phyloP scores from a whole-genome alignment of 2,113 vertebrate genomes.

The Grammomys dolichurus region DNA sequence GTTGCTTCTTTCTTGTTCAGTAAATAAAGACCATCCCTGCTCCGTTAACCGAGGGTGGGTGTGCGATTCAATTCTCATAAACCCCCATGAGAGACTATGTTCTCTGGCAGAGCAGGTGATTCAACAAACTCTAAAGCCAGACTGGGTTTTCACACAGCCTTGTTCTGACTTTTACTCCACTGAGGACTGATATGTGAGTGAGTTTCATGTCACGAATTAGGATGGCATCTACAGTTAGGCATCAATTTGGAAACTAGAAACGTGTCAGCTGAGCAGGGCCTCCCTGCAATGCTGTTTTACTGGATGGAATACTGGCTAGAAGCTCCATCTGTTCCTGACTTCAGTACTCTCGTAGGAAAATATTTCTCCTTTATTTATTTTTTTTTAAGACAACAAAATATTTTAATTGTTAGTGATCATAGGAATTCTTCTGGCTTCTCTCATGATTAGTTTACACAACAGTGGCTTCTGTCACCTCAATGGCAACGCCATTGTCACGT shows the following conservation, averaged over 20 bases:
- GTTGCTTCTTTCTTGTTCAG: slow-evolving; percentile 88
- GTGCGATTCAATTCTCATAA: slow-evolving; percentile 80
- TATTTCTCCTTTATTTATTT: slow-evolving; percentile 81
- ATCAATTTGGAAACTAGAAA: slow-evolving; percentile 75
- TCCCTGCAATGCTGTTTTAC: slow-evolving; percentile 79
- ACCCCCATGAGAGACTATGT: slow-evolving; percentile 82
- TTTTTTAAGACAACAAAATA: slow-evolving; percentile 81
- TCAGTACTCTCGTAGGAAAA: slow-evolving; percentile 80
- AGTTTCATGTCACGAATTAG: slow-evolving; percentile 82
- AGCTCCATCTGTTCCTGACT: slow-evolving; percentile 81
- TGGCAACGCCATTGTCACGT: slow-evolving; percentile 43
- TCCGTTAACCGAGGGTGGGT: slow-evolving; percentile 84
- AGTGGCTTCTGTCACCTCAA: slow-evolving; percentile 80
- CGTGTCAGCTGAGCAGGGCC: slow-evolving; percentile 80
- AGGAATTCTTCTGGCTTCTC: slow-evolving; percentile 77
- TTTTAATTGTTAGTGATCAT: slow-evolving; percentile 72
- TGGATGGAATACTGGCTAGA: slow-evolving; percentile 82
- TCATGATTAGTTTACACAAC: slow-evolving; percentile 57
- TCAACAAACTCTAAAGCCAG: slow-evolving; percentile 83
- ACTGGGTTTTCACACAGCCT: slow-evolving; percentile 74
- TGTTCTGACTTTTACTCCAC: slow-evolving; percentile 79
- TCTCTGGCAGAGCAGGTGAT: slow-evolving; percentile 85
- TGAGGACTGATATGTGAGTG: slow-evolving; percentile 75
- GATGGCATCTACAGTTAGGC: slow-evolving; percentile 83
- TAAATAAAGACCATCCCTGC: slow-evolving; percentile 84